These are phyloP conservation scores for Pocillopora meandrina DNA, from an alignment of 92 coral and sea anemone genomes.

Conservation along the genomic window DNA sequence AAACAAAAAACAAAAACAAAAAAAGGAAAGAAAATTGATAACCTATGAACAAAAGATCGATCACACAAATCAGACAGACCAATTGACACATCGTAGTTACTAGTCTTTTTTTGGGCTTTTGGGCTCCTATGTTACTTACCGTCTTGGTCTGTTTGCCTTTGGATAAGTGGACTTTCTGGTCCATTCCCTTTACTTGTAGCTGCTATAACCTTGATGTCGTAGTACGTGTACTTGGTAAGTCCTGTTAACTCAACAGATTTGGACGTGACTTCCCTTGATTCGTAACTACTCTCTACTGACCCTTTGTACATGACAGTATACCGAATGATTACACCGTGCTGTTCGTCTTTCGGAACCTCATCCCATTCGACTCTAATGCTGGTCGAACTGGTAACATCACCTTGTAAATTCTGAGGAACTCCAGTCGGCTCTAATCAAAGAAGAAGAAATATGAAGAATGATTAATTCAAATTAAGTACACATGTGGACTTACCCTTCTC, in stretches of 20 bases:
- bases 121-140: not conserved
- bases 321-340: not conserved
- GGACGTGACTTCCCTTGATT: not conserved
- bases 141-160: not conserved
- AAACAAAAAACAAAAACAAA: too few relatives aligned
- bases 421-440: not conserved
- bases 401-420: not conserved
- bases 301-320: not conserved
- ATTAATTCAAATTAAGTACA: too few relatives aligned
- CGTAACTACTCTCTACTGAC: not conserved
- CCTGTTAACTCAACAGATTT: constrained; percentile 1
- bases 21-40: too few relatives aligned
- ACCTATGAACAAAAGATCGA: not conserved
- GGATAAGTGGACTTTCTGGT: not conserved
- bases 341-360: not conserved
- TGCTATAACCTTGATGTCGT: constrained; percentile 54
- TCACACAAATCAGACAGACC: not conserved
- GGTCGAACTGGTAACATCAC: not conserved
- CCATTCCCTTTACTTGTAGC: constrained; percentile 48
- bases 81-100: too few relatives aligned
- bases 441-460: not conserved
- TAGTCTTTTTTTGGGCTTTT: not conserved
- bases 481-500: too few relatives aligned
- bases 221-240: constrained; percentile 50
- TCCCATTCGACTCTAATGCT: constrained; percentile 13